Base-by-base conservation (phyloP, 2,888 invertebrate genomes). In the Drosophila peninsularis region DNA sequence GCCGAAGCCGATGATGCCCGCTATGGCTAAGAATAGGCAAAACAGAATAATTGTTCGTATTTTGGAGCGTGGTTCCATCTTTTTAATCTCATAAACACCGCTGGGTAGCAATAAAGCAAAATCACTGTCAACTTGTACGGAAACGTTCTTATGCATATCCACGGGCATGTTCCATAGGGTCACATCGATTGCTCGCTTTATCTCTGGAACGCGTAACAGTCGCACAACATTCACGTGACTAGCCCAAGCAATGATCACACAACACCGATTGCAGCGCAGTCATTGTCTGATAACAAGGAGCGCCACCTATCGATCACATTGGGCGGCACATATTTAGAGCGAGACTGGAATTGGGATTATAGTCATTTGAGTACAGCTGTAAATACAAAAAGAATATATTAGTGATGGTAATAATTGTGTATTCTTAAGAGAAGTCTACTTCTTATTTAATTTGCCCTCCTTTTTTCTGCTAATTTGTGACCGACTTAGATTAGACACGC, bases 1-100 rank as follows among this genome's bases (percentile, higher is more conserved):
- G 90, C 97, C 97, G 92, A 97, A 96, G 89, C 96, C 97, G 84
- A 97, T 95, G 93, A 97, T 97, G 80, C 97, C 97, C 91, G 96
- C 96, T 77, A 97, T 94, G 82, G 96, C 96, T 90, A 97, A 94
- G 88, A 96, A 94, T 90, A 97, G 94, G 93, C 97, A 97, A 93
- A 97, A 94, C 90, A 96, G 94, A 90, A 96, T 95, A 92, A 96
- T 95, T 93, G 95, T 95, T 91, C 96, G 95, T 91, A 97, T 94
- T 93, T 95, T 95, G 89, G 96, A 95, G 93, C 96, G 95, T 90
- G 96, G 95, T 94, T 97, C 97, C 96, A 97, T 96, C 94, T 95
- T 95, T 93, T 95, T 96, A 90, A 96, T 95, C 94, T 96, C 96
- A 93, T 96, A 96, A 85, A 95, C 94, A 93, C 96, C 95, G 93